These are phyloP conservation scores for Amblyraja radiata DNA, from an alignment of 2,797 vertebrate species.

Conservation along the genomic window DNA sequence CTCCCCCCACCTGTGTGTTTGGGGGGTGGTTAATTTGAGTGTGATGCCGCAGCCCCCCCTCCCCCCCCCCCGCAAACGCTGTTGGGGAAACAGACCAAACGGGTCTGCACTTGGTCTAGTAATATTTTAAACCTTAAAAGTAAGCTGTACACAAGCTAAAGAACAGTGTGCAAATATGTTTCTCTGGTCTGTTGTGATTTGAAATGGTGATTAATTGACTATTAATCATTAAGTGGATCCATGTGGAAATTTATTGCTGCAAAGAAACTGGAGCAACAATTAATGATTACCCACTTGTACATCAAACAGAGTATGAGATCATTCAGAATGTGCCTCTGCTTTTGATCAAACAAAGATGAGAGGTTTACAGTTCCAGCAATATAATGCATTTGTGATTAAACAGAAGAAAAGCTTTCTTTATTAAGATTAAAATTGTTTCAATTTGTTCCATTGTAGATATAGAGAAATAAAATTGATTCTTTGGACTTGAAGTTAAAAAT, in stretches of 20 bases:
- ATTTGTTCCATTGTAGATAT: not conserved
- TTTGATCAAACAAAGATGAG: slow-evolving; percentile 18
- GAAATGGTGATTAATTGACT: not conserved
- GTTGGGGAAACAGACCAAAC: too few species aligned
- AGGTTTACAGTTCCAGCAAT: not conserved
- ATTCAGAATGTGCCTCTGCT: slow-evolving; percentile 11
- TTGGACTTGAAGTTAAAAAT: not conserved
- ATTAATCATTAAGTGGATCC: not conserved
- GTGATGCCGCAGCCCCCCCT: too few species aligned
- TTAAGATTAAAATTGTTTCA: not conserved
- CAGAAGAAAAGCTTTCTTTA: not conserved
- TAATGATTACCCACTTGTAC: slow-evolving; percentile 14
- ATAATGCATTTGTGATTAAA: not conserved
- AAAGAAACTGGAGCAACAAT: slow-evolving; percentile 11
- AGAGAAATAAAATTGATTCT: not conserved
- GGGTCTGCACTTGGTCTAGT: too few species aligned
- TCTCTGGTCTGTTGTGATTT: not conserved
- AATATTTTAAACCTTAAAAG: not conserved
- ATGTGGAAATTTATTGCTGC: not conserved
- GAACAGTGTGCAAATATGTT: not conserved
- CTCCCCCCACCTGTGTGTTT: too few species aligned
- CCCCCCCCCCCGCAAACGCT: too few species aligned
- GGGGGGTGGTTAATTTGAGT: too few species aligned
- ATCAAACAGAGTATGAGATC: slow-evolving; percentile 24
- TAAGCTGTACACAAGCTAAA: not conserved